Base-by-base conservation (phyloP, 1,140 invertebrate genomes). In the Leptonema lineaticorne region DNA sequence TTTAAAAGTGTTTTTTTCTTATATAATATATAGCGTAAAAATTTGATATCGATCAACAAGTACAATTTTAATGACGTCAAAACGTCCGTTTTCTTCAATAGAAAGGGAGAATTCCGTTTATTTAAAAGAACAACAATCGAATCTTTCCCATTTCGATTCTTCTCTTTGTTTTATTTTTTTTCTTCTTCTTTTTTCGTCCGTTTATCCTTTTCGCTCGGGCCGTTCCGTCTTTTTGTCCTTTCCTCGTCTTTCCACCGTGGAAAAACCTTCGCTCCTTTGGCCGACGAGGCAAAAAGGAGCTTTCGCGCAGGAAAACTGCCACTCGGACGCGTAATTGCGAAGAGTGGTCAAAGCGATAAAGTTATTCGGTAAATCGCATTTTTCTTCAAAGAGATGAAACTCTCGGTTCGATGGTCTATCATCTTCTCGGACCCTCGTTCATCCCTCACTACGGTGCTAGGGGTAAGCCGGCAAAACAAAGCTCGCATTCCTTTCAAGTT, bases 301-400 rank as follows among this genome's bases (percentile, higher is more conserved):
- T 9, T n/a, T 16, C 30, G 56, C n/a, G n/a, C n/a, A n/a, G 22
- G 24, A 37, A 62, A 41, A 33, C 16, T 26, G 45, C 41, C 33
- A 64, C 18, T 64, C 50, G 24, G 26, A 64, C 33, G 33, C 37
- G 63, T 71, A 66, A 71, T 71, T 63, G 69, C 69, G 46, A 59
- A 68, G 69, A 71, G 66, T 71, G 69, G 69, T 50, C 69, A 48
- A 68, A 71, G 65, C 69, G 70, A 71, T 69, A 71, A 71, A 71
- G 63, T 68, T 71, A 71, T 71, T 71, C 70, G 53, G 57, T 67
- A 71, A 71, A 71, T 71, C 67, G 70, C 67, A 71, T 71, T 71
- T 71, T 71, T 71, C 70, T 66, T 69, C 70, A 71, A 71, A 71
- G 70, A 67, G 63, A 71, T 71, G 70, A 71, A 69, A 69, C 58